phyloP scores from a whole-genome alignment of 2,113 vertebrate species.

The Astatotilapia flaviijosephi region DNA sequence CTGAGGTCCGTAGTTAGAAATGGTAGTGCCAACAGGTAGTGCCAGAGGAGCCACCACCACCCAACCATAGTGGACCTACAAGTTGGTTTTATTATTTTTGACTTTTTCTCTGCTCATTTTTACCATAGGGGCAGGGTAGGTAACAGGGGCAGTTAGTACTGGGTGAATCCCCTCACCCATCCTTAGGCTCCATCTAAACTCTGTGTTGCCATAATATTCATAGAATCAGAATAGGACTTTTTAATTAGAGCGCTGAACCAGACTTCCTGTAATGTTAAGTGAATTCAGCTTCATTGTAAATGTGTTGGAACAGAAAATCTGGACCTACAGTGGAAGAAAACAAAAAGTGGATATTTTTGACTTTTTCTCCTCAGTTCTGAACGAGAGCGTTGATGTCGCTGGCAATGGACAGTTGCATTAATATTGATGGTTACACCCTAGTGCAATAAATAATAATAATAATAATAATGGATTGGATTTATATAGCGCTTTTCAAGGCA shows the following conservation, averaged over 20 bases:
- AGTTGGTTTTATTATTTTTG: neutral
- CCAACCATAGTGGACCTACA: neutral
- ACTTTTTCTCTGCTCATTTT: neutral
- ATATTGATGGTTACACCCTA: neutral
- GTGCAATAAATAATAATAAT: neutral
- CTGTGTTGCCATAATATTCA: neutral
- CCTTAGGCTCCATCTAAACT: neutral
- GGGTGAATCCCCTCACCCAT: neutral
- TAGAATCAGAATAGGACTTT: neutral
- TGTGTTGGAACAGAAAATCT: neutral
- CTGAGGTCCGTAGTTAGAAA: neutral
- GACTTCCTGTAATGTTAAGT: neutral
- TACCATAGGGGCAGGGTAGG: neutral
- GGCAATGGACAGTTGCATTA: neutral
- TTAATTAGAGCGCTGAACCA: neutral
- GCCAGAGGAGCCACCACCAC: neutral
- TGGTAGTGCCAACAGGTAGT: neutral
- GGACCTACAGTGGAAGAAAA: neutral
- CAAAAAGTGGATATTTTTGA: neutral
- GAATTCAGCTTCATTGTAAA: neutral
- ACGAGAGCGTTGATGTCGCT: neutral
- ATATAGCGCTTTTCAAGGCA: no score
- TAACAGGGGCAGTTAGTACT: neutral
- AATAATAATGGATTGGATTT: no score
- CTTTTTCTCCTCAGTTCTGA: neutral